Percentiles rank a stretch among this genome's conserved stretches.
phyloP scores from a whole-genome alignment of 2,113 vertebrate species.

The Plectropomus leopardus region DNA sequence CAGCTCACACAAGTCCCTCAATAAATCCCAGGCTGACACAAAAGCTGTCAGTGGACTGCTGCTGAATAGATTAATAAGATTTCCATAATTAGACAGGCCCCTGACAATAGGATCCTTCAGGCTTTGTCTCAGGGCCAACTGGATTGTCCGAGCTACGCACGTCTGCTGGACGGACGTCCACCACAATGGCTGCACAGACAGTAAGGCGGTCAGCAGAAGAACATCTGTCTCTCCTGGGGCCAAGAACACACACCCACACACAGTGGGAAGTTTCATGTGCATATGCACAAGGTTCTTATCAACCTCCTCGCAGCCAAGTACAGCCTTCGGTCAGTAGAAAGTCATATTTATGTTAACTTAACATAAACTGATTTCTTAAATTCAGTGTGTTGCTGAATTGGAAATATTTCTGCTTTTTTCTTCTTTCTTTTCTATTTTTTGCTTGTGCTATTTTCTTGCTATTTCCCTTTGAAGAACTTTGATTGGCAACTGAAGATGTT shows the following conservation, averaged over 20 bases:
- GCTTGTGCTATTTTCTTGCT: no score
- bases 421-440: no score
- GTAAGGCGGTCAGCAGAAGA: constrained; percentile 83
- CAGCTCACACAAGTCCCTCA: constrained; percentile 82
- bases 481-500: no score
- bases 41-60: constrained; percentile 84
- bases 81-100: constrained; percentile 94
- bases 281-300: constrained; percentile 65
- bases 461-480: no score
- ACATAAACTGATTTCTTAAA: no score
- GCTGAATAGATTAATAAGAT: constrained; percentile 98
- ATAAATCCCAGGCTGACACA: constrained; percentile 85
- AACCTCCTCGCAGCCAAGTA: constrained; percentile 36
- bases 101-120: constrained; percentile 93
- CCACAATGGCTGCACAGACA: constrained; percentile 89
- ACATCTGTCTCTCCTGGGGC: constrained; percentile 89
- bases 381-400: no score
- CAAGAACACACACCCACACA: constrained; percentile 54
- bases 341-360: background rate
- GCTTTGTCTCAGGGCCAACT: constrained; percentile 91
- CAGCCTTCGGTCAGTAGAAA: constrained; percentile 35
- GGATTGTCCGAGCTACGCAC: constrained; percentile 87
- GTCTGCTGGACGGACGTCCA: constrained; percentile 88
- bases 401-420: no score
- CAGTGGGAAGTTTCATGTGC: constrained; percentile 60